These are phyloP conservation scores for Zoanthus sociatus DNA, from an alignment of 92 coral and sea anemone genomes.

Conservation along the genomic window DNA sequence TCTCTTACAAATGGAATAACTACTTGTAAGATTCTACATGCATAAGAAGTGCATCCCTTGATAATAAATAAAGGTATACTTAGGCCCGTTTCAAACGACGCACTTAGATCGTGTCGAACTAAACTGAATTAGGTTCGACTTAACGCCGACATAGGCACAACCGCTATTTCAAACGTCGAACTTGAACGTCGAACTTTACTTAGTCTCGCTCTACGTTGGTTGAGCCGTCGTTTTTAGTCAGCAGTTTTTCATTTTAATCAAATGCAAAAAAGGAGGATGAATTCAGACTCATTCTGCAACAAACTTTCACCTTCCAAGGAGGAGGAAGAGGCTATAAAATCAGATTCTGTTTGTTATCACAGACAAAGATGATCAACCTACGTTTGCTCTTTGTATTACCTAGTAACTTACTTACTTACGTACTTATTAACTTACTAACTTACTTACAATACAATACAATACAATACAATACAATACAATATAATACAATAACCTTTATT, in stretches of 20 bases:
- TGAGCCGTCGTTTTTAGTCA: slow-evolving; percentile 4
- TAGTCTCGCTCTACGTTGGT: slow-evolving; percentile 1
- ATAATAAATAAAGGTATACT: no score
- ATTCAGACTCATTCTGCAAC: background rate
- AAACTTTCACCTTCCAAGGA: background rate
- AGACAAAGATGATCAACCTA: background rate
- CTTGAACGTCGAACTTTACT: background rate
- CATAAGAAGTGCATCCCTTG: no score
- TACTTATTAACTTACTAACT: no score
- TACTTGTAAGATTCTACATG: no score
- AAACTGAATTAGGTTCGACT: slow-evolving; percentile 23
- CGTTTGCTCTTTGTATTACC: background rate
- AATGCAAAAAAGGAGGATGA: background rate
- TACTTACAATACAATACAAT: no score
- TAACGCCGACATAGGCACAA: background rate
- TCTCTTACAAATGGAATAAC: no score
- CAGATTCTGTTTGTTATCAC: background rate
- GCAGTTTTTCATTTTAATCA: background rate
- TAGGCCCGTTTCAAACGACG: background rate
- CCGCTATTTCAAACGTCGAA: slow-evolving; percentile 13
- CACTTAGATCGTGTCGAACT: slow-evolving; percentile 4
- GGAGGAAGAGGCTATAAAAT: background rate
- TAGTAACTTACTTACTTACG: no score
- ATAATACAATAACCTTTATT: no score
- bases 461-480: no score